Evolutionary conservation across 1,140 invertebrate genomes (phyloP), one percentile per base, ranked within the genome.

Genomic region (Amphibalanus amphitrite): DNA sequence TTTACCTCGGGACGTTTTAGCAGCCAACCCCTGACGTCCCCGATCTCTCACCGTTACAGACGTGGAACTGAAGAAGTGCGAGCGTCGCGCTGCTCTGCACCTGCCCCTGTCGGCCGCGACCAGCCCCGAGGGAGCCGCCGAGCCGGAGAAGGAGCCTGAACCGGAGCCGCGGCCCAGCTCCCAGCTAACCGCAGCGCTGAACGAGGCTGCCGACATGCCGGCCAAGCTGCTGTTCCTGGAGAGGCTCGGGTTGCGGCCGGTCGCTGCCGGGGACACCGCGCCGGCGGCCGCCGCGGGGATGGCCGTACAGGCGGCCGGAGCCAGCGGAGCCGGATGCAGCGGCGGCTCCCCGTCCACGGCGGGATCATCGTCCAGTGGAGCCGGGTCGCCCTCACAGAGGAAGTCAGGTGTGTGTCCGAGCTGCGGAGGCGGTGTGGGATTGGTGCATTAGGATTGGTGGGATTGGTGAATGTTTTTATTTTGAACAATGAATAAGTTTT

Each of bases 11-110:
- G n/a, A n/a, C n/a, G n/a, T n/a, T n/a, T n/a, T n/a, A n/a, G n/a
- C n/a, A n/a, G n/a, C n/a, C n/a, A n/a, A n/a, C n/a, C n/a, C n/a
- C n/a, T n/a, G n/a, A n/a, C n/a, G n/a, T n/a, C n/a, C n/a, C n/a
- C n/a, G n/a, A n/a, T 13, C 47, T 20, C 13, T 8, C 17, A 20
- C 47, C 47, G 65, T 67, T 26, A 3, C 65, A 67, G 65, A 67
- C 28, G n/a, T 67, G 65, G 65, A 67, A 17, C 28, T 67, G 65
- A 67, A 28, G 28, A 67, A 67, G 28, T 67, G 65, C n/a, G 65
- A 67, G 65, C 65, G 65, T 28, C 65, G 28, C 65, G n/a, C 65
- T 0, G 65, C 65, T n/a, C 65, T 67, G 3, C 65, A 67, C 28
- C 65, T 10, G 8, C 65, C 65, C 0, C 26, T 67, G n/a, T 28